Evolutionary conservation across 2,888 invertebrate species (phyloP).

Genomic region (Ophraella communa): DNA sequence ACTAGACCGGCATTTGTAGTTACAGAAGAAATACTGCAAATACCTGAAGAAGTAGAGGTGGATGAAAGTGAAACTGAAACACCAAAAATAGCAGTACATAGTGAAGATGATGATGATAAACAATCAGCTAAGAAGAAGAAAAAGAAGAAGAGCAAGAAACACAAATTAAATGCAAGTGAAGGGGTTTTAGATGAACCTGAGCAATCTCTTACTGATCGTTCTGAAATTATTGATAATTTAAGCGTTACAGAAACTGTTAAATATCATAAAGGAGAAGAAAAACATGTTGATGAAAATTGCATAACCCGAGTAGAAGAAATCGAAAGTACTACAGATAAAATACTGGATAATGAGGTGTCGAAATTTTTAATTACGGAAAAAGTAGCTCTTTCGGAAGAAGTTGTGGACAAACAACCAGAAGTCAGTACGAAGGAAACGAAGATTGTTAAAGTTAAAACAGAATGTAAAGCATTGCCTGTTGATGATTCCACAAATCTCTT

Average conservation of each 20-base stretch:
- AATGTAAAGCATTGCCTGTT: slow-evolving; percentile 42
- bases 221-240: too few relatives aligned
- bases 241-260: too few relatives aligned
- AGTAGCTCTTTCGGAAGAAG: background rate
- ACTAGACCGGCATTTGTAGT: slow-evolving; percentile 35
- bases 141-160: slow-evolving; percentile 5
- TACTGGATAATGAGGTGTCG: too few relatives aligned
- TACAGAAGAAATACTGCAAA: slow-evolving; percentile 35
- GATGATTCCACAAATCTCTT: slow-evolving; percentile 40
- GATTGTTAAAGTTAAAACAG: slow-evolving; percentile 15
- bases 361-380: too few relatives aligned
- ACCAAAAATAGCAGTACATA: background rate
- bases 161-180: background rate
- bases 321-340: too few relatives aligned
- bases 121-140: slow-evolving; percentile 7
- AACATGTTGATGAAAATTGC: too few relatives aligned
- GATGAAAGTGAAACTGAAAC: background rate
- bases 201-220: background rate
- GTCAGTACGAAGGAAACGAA: background rate
- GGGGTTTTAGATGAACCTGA: background rate
- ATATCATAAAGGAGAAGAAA: too few relatives aligned
- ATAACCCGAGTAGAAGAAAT: too few relatives aligned
- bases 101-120: background rate
- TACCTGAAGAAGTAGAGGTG: slow-evolving; percentile 24
- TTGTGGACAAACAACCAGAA: background rate